Conservation (phyloP, 2,797 vertebrate genomes). For the Gymnoscopelus braueri region DNA sequence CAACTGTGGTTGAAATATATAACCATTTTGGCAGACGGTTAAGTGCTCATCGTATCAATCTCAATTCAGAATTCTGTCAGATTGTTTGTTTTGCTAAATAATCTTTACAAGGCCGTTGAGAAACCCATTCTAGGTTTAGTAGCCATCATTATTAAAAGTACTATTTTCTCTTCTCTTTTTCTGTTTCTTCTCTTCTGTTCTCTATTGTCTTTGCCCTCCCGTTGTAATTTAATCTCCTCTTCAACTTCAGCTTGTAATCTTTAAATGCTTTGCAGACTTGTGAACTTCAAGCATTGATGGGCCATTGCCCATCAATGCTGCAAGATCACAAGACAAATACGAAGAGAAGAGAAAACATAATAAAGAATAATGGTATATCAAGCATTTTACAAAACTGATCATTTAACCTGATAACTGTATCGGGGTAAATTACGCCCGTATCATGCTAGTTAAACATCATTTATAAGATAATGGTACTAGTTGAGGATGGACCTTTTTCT, state of each 20-base stretch:
- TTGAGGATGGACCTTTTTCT: conserved; percentile 52
- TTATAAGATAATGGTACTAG: conserved; percentile 70
- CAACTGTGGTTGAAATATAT: conserved; percentile 40
- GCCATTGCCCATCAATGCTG: no score
- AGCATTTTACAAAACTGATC: conserved; percentile 44
- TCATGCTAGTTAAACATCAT: conserved; percentile 49
- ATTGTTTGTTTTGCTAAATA: conserved; percentile 21
- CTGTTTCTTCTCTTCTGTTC: conserved; percentile 1
- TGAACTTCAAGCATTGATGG: no score
- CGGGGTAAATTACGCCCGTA: no score
- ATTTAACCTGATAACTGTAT: conserved; percentile 39
- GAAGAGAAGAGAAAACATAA: no score
- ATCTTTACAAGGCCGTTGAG: no score
- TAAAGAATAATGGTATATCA: conserved; percentile 8
- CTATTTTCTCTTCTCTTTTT: conserved; percentile 5
- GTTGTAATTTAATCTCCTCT: no score
- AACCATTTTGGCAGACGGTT: conserved; percentile 29
- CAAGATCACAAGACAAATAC: no score
- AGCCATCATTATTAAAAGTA: neutral
- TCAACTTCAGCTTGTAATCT: no score
- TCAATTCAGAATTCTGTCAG: conserved; percentile 44
- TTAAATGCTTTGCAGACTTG: no score
- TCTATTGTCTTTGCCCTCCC: neutral
- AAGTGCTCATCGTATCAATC: conserved; percentile 17
- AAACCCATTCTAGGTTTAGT: neutral